Evolutionary conservation across 2,888 invertebrate genomes (phyloP), one percentile per base, ranked within the genome.

Genomic region (Nasonovia ribisnigri): DNA sequence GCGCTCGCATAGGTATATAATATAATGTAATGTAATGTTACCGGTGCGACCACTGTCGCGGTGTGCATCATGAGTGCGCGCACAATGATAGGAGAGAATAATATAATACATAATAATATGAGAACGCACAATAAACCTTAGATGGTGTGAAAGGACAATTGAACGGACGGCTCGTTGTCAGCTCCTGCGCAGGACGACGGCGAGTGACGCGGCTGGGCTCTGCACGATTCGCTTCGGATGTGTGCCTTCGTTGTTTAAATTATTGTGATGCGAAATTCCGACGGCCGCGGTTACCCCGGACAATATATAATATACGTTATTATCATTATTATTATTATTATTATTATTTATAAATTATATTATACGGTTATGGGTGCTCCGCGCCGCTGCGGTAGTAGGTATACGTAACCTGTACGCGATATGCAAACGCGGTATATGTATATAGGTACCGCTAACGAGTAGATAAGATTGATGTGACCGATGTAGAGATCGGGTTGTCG

Each of bases 61-160:
- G 43, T 43, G 86, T 86, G 46, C 46, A 26, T 26, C 46, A 11
- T 26, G 54, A 42, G 42, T 29, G n/a, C 5, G 67, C 5, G 43
- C 42, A 24, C 36, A 88, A 36, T 24, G 42, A 67, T 11, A 16
- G 36, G 77, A 51, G 84, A 88, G 48, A 60, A 88, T 60, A 54
- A 54, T 20, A 54, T 13, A 13, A 3, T 5, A 54, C 0, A 54
- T 54, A 54, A 13, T 67, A 67, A 77, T 67, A n/a, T 36, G 20
- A 77, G 77, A 36, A 54, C 86, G 36, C 46, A 84, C 84, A 57
- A 92, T 57, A 89, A 84, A 88, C 89, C 84, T 89, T 84, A 84
- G 92, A 92, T 84, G 92, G 89, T 89, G 93, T 89, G 93, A 93
- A 93, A 84, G 93, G 93, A 93, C 93, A 93, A 93, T 89, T 8